These are phyloP conservation scores for Zoanthus solanderi DNA, from an alignment of 92 coral and sea anemone species.

Conservation along the genomic window DNA sequence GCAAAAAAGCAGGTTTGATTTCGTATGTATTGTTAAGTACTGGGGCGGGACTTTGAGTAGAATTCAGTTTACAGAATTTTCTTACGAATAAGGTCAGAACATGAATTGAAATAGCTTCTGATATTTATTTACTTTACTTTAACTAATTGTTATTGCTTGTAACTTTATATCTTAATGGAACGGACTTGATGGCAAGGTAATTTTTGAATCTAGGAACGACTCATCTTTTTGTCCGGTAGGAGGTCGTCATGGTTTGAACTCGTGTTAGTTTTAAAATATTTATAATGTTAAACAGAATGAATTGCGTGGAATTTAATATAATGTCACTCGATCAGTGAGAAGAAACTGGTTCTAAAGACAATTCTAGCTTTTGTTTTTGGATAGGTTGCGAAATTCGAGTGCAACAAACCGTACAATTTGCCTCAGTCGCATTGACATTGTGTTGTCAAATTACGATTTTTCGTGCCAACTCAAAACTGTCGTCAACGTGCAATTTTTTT, in stretches of 20 bases:
- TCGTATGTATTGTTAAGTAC: not conserved
- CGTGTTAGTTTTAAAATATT: slow-evolving; percentile 21
- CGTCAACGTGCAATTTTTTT: not conserved
- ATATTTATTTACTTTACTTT: slow-evolving; percentile 32
- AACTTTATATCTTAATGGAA: slow-evolving; percentile 31
- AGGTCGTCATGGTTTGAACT: slow-evolving; percentile 12
- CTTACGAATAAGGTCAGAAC: not conserved
- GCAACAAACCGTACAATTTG: slow-evolving; percentile 16
- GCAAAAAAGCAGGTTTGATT: not conserved
- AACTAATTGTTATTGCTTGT: slow-evolving; percentile 21
- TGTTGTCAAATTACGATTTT: not conserved
- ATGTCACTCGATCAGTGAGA: not conserved
- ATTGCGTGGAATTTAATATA: slow-evolving; percentile 20
- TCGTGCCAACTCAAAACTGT: not conserved
- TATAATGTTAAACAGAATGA: slow-evolving; percentile 7
- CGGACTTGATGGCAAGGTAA: not conserved
- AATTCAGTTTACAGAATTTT: slow-evolving; percentile 3
- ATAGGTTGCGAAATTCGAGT: slow-evolving; percentile 21
- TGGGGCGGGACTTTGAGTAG: not conserved
- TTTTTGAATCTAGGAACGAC: not conserved
- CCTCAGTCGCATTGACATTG: not conserved
- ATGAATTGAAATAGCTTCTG: not conserved
- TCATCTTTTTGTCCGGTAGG: not conserved
- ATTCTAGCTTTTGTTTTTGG: not conserved
- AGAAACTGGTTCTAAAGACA: not conserved